phyloP scores from a whole-genome alignment of 2,888 invertebrate genomes.

The Tipula helvola region DNA sequence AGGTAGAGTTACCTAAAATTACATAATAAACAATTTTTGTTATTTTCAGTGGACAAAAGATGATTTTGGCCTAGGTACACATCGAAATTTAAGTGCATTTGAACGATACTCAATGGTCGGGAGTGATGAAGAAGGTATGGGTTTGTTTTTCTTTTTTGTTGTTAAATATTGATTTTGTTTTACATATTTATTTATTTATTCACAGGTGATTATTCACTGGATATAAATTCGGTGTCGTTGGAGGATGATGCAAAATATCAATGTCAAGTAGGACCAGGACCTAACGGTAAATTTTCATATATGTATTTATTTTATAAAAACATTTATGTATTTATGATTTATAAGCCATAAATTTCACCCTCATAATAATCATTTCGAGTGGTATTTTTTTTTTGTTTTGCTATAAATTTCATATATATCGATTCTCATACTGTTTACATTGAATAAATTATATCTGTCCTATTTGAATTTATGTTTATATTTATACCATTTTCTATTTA shows the following conservation, averaged over 20 bases:
- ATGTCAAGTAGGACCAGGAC: conserved; percentile 84
- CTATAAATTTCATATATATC: neutral
- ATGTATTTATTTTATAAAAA: neutral
- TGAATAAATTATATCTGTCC: neutral
- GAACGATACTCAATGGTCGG: conserved; percentile 94
- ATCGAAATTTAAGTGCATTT: conserved; percentile 80
- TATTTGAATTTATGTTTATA: neutral
- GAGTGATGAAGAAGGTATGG: conserved; percentile 81
- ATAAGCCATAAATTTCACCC: neutral
- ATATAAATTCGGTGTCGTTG: conserved; percentile 77
- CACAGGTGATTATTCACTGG: conserved; percentile 81
- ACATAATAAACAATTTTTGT: neutral
- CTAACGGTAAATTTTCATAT: conserved; percentile 35
- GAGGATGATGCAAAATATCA: conserved; percentile 91
- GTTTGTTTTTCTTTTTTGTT: neutral
- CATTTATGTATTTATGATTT: neutral
- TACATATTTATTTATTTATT: conserved; percentile 9
- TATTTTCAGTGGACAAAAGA: conserved; percentile 73
- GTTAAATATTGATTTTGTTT: neutral
- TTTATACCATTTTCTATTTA: neutral
- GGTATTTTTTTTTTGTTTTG: neutral
- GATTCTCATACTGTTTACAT: neutral
- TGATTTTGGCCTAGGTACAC: conserved; percentile 87
- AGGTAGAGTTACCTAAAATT: neutral
- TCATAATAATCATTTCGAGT: neutral